Evolutionary conservation across 2,113 vertebrate species (phyloP).

Genomic region (Brachypteracias leptosomus): DNA sequence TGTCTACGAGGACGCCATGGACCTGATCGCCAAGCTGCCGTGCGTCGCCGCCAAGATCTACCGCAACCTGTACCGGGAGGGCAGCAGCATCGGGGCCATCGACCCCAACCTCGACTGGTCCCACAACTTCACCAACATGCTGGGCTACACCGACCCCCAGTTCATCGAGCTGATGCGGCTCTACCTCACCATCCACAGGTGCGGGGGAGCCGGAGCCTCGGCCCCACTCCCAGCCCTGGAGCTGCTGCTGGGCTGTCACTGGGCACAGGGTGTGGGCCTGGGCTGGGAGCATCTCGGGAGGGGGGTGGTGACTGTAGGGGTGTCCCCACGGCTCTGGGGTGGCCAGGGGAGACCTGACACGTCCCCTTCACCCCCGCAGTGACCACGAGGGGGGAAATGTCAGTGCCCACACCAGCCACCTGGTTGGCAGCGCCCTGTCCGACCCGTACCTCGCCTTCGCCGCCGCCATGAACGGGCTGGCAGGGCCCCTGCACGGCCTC

Average conservation of each 20-base stretch:
- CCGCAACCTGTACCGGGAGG: constrained; percentile 94
- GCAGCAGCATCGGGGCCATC: constrained; percentile 95
- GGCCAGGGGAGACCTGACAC: neutral
- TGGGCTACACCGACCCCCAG: constrained; percentile 90
- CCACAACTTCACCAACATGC: constrained; percentile 97
- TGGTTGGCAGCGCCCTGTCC: constrained; percentile 92
- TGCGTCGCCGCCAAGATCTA: constrained; percentile 98
- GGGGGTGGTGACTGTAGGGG: neutral
- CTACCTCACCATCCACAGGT: constrained; percentile 99
- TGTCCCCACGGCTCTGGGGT: fast-evolving
- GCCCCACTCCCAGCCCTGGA: neutral
- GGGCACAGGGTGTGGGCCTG: neutral
- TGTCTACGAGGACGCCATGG: constrained; percentile 95
- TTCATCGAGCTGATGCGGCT: constrained; percentile 97
- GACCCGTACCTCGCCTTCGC: constrained; percentile 94
- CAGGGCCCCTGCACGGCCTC: constrained; percentile 93
- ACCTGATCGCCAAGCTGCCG: constrained; percentile 95
- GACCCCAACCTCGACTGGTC: constrained; percentile 97
- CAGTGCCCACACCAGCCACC: constrained; percentile 94
- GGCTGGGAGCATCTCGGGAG: fast-evolving
- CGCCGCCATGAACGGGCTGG: constrained; percentile 95
- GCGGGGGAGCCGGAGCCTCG: neutral
- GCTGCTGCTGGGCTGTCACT: fast-evolving
- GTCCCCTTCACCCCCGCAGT: constrained; percentile 41
- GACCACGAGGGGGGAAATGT: constrained; percentile 96